These are phyloP conservation scores for Pseudococcus viburni DNA, from an alignment of 2,888 invertebrate genomes.

Conservation along the genomic window DNA sequence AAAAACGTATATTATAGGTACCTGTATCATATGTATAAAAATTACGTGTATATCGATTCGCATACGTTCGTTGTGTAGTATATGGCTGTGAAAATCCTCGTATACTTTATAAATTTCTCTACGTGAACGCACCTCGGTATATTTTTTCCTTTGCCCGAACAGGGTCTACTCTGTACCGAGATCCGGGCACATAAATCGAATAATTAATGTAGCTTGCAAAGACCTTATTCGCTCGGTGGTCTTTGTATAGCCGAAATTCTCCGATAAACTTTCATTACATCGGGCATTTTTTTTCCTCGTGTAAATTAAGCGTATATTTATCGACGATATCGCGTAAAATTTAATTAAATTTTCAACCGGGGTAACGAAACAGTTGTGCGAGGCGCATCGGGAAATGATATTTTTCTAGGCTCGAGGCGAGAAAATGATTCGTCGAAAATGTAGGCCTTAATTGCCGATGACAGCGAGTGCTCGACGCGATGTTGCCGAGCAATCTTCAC, in stretches of 20 bases:
- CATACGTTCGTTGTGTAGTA: not conserved
- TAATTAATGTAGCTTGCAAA: not conserved
- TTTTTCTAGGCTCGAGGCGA: not conserved
- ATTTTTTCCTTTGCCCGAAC: not conserved
- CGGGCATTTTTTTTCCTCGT: not conserved
- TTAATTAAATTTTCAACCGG: conserved; percentile 8
- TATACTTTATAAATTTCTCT: conserved; percentile 2
- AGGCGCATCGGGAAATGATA: not conserved
- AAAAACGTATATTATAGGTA: conserved; percentile 1
- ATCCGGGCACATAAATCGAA: not conserved
- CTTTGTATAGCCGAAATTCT: not conserved
- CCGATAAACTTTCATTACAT: not conserved
- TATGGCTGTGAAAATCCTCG: conserved; percentile 5
- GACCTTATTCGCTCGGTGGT: not conserved
- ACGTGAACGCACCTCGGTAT: conserved; percentile 23
- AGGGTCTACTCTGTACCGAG: not conserved
- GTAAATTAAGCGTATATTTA: not conserved
- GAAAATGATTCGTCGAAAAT: not conserved
- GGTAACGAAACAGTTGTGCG: not conserved
- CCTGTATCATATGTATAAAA: conserved; percentile 4
- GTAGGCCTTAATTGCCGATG: not conserved
- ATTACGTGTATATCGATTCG: conserved; percentile 30
- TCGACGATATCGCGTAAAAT: not conserved
- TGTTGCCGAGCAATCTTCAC: not conserved
- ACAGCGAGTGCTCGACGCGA: not conserved